These are phyloP conservation scores for Meliscaeva auricollis DNA, from an alignment of 2,888 invertebrate species.

Conservation along the genomic window DNA sequence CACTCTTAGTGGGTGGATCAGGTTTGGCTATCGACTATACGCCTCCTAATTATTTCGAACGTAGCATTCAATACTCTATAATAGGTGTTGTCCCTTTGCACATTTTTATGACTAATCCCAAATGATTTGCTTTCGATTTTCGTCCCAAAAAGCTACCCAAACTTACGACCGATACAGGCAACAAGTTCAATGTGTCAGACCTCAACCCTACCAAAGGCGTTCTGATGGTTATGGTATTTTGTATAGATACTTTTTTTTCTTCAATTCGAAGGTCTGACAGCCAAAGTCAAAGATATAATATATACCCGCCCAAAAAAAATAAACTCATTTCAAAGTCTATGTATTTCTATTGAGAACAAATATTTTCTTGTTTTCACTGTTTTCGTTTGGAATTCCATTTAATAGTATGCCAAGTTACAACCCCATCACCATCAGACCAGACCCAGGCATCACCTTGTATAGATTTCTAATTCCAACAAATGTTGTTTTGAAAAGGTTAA, in stretches of 20 bases:
- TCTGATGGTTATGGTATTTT: conserved; percentile 6
- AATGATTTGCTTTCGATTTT: conserved; percentile 31
- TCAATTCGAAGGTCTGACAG: conserved; percentile 33
- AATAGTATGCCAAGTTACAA: conserved; percentile 8
- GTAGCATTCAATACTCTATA: neutral
- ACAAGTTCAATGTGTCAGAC: conserved; percentile 32
- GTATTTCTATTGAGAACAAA: conserved; percentile 10
- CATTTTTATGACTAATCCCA: conserved; percentile 36
- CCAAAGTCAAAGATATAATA: conserved; percentile 18
- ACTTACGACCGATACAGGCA: conserved; percentile 27
- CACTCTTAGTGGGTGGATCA: conserved; percentile 18
- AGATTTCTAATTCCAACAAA: conserved; percentile 69
- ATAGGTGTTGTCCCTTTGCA: conserved; percentile 30
- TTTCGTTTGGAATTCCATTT: conserved; percentile 18
- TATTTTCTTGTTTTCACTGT: conserved; percentile 56
- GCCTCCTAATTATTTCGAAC: neutral
- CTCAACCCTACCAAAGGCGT: neutral
- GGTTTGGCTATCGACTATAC: conserved; percentile 4
- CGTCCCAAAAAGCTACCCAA: neutral
- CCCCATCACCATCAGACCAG: conserved; percentile 1
- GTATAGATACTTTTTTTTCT: neutral
- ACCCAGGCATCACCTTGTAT: conserved; percentile 42
- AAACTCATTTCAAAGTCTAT: conserved; percentile 65
- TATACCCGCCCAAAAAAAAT: conserved; percentile 23
- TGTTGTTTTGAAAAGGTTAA: conserved; percentile 72